Conservation (phyloP, 2,797 vertebrate species). For the Acanthurus leucopareius region DNA sequence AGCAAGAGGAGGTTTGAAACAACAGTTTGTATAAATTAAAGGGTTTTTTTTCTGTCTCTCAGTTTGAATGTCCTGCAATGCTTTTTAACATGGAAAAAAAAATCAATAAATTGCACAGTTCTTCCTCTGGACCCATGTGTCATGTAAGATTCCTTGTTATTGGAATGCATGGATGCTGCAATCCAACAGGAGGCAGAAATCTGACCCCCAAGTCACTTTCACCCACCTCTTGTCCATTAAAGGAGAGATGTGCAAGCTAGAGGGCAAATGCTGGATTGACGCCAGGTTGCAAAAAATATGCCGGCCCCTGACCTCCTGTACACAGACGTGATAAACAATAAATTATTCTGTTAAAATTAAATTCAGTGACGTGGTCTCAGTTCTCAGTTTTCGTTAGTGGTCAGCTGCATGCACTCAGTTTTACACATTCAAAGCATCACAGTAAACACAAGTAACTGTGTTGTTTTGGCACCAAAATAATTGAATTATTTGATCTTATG, state of each 20-base stretch:
- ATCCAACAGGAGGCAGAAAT: conserved; percentile 5
- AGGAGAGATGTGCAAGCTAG: conserved; percentile 2
- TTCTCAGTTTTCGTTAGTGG: neutral
- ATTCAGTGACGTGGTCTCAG: neutral
- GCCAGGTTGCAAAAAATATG: neutral
- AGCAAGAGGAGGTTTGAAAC: neutral
- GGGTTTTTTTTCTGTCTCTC: neutral
- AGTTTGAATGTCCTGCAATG: neutral
- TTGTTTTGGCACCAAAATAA: neutral
- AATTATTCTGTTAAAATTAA: neutral
- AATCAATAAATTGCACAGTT: neutral
- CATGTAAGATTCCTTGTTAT: neutral
- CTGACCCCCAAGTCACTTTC: conserved; percentile 17
- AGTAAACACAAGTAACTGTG: neutral
- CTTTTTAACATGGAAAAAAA: neutral
- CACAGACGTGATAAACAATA: neutral
- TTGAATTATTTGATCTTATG: neutral
- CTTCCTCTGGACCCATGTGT: neutral
- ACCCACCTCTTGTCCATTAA: neutral
- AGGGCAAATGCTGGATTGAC: neutral
- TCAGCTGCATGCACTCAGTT: neutral
- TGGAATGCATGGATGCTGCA: neutral
- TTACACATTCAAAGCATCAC: neutral
- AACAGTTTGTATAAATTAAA: neutral
- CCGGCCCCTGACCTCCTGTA: neutral